Evolutionary conservation across 2,113 vertebrate species (phyloP), one percentile per base, ranked within the genome.

Genomic region (Campylorhamphus procurvoides): DNA sequence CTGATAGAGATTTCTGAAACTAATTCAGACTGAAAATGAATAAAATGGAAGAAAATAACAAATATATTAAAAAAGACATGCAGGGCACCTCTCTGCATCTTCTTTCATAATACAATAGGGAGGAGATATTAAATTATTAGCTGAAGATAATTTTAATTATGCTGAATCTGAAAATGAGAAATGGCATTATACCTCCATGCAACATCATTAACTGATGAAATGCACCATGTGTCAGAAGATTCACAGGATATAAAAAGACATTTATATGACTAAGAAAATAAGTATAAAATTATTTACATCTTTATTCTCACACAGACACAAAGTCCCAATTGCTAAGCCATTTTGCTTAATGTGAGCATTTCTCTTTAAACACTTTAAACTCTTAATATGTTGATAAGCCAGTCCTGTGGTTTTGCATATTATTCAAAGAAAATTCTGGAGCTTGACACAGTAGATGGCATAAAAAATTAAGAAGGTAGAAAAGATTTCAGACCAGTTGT

Each of bases 41-140:
- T 75, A 66, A 59, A 75, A 90, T 47, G 19, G n/a, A 20, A 59
- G n/a, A 87, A 90, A 95, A 84, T 42, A 87, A 79, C 50, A 8
- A 64, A 74, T 46, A 55, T 23, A 49, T 83, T 62, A 37, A 71
- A 39, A 78, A 31, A 87, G 16, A 46, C 12, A 39, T 47, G 62
- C 20, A 55, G 12, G 10, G 7, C 28, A 85, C n/a, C 9, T 78
- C 60, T 63, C 23, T 42, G 13, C n/a, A 59, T 18, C 37, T 20
- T 76, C 75, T 78, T 69, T 59, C 37, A 37, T 39, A 69, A 44
- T 31, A 42, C 14, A 69, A 39, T 37, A 59, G 22, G 20, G 87
- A 75, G 35, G 56, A 87, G 40, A 56, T 79, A 87, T 40, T 79
- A 55, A 75, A 59, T 90, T 84, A 75, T 49, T 35, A 75, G 10